Evolutionary conservation across 2,888 invertebrate species (phyloP).

Genomic region (Drosophila longiperda): DNA sequence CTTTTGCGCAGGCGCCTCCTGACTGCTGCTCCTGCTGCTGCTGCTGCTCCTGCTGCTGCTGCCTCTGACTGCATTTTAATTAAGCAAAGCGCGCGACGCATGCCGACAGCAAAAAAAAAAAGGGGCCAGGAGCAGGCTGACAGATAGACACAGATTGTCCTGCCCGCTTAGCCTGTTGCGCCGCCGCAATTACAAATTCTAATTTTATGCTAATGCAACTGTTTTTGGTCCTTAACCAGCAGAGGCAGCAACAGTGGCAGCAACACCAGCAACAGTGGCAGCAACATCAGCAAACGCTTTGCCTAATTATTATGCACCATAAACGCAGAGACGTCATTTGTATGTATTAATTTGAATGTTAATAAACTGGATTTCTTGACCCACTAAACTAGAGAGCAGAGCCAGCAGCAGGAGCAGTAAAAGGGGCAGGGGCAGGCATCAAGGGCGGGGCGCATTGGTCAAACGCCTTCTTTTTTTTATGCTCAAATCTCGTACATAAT

Average conservation of each 20-base stretch:
- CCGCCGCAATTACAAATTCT: constrained; percentile 84
- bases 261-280: not conserved
- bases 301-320: constrained; percentile 80
- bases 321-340: constrained; percentile 71
- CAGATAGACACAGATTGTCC: constrained; percentile 14
- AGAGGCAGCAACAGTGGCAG: constrained; percentile 1
- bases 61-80: constrained; percentile 77
- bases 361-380: constrained; percentile 83
- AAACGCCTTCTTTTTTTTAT: constrained; percentile 38
- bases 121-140: constrained; percentile 46
- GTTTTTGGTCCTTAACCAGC: constrained; percentile 57
- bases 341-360: constrained; percentile 82
- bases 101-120: constrained; percentile 55
- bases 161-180: constrained; percentile 72
- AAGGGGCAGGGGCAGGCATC: constrained; percentile 1
- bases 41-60: constrained; percentile 2
- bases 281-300: constrained; percentile 17
- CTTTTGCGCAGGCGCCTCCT: constrained; percentile 76
- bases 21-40: not conserved
- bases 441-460: constrained; percentile 43
- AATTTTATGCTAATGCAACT: constrained; percentile 83
- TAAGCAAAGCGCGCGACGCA: constrained; percentile 73
- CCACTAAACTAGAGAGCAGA: constrained; percentile 76
- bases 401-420: constrained; percentile 7
- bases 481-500: constrained; percentile 72